Evolutionary conservation across 1,140 invertebrate genomes (phyloP).

Genomic region (Saccostrea cuccullata): DNA sequence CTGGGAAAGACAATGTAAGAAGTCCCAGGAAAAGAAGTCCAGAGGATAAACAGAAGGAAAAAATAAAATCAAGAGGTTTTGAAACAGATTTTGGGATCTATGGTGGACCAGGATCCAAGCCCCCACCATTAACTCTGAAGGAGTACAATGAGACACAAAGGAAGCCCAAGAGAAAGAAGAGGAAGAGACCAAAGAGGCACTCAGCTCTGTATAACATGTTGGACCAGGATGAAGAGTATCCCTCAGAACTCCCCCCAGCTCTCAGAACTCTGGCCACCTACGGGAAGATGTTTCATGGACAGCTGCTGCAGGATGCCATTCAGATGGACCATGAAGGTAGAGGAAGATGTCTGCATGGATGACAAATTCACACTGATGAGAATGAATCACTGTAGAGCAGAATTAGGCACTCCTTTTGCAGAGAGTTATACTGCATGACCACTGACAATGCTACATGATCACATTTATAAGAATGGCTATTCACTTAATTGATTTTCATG

Average conservation of each 20-base stretch:
- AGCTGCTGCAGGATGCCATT: slow-evolving; percentile 42
- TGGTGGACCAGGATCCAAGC: background rate
- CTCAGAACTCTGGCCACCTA: slow-evolving; percentile 49
- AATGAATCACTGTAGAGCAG: background rate
- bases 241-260: slow-evolving; percentile 9
- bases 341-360: slow-evolving; percentile 18
- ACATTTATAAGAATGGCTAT: background rate
- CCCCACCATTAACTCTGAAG: slow-evolving; percentile 51
- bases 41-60: slow-evolving; percentile 45
- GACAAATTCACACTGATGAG: background rate
- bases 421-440: background rate
- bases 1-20: slow-evolving; percentile 40
- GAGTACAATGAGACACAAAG: slow-evolving; percentile 52
- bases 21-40: slow-evolving; percentile 56
- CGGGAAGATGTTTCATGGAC: slow-evolving; percentile 52
- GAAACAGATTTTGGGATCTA: slow-evolving; percentile 1
- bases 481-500: background rate
- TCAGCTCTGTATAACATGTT: background rate
- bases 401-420: background rate
- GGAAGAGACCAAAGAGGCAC: background rate
- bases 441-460: background rate
- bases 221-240: background rate
- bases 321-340: slow-evolving; percentile 15
- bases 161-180: slow-evolving; percentile 31
- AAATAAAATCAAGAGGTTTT: slow-evolving; percentile 26